Evolutionary conservation across 1,140 invertebrate species (phyloP), one percentile per base, ranked within the genome.

Genomic region (Caerostris extrusa): DNA sequence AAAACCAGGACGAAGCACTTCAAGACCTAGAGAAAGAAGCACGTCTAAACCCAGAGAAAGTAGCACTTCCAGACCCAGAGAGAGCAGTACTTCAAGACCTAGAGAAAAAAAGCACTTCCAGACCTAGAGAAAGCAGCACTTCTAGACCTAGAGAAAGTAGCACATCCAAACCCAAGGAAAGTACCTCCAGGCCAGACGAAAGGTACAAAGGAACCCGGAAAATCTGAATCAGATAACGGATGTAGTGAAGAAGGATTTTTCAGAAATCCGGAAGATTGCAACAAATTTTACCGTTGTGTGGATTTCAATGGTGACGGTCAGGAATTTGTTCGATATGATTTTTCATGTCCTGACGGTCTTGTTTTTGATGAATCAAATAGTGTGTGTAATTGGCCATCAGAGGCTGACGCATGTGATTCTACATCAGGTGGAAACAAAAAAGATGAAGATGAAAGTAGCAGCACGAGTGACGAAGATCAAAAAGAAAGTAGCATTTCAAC

Each of bases 371-470:
- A 96, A 82, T 83, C 94, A 50, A 87, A 95, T 3, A 95, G 92
- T 67, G 94, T 95, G 3, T 95, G 95, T 55, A 95, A 95, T 69
- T 95, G 95, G 95, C 95, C 95, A 14, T 90, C 97, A 0, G 97
- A 97, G 95, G 97, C 67, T 97, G 97, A 95, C 97, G 97, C 94
- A 97, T 98, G 56, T 97, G 58, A 91, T 19, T 50, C 12, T 14
- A 3, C 7, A 3, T 85, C 91, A 1, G 60, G 55, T 7, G 61
- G 34, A 71, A 34, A 12, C 10, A 58, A 64, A 58, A 14, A 88
- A 55, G 12, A 50, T 50, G 12, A 34, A 12, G 53, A 77, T 14
- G 71, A 77, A 77, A 77, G 34, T 77, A 53, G 71, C 50, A 50
- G 81, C 8, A 55, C 81, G 7, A 3, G 7, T 64, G 61, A 34